These are phyloP conservation scores for Babyrousa celebensis DNA, from an alignment of 2,797 vertebrate genomes.

Conservation along the genomic window DNA sequence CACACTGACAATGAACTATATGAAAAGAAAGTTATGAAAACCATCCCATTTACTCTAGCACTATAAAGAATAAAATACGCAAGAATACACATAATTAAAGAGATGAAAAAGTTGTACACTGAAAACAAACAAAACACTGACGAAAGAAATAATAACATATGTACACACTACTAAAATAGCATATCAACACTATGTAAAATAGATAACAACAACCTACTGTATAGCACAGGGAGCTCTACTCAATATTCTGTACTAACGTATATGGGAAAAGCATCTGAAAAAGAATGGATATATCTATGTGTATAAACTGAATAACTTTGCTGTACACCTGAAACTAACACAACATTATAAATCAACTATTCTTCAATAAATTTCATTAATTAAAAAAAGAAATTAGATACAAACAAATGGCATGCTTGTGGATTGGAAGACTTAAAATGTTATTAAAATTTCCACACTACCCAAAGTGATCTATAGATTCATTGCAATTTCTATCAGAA, in stretches of 20 bases:
- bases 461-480: background rate
- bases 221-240: too few species aligned
- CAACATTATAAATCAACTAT: too few species aligned
- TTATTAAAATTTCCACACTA: background rate
- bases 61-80: conserved; percentile 29
- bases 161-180: too few species aligned
- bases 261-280: too few species aligned
- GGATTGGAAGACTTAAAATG: background rate
- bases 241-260: too few species aligned
- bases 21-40: conserved; percentile 17
- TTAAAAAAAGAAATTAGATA: background rate
- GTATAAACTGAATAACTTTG: too few species aligned
- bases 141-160: background rate
- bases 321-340: too few species aligned
- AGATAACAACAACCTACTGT: too few species aligned
- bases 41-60: background rate
- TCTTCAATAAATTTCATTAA: too few species aligned
- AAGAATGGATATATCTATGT: too few species aligned
- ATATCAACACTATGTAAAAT: too few species aligned
- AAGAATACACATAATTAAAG: conserved; percentile 7
- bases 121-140: background rate
- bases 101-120: background rate
- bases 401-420: background rate
- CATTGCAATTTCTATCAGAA: background rate
- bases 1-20: background rate